phyloP scores from a whole-genome alignment of 2,888 invertebrate species.

The Agonopterix subpropinquella region DNA sequence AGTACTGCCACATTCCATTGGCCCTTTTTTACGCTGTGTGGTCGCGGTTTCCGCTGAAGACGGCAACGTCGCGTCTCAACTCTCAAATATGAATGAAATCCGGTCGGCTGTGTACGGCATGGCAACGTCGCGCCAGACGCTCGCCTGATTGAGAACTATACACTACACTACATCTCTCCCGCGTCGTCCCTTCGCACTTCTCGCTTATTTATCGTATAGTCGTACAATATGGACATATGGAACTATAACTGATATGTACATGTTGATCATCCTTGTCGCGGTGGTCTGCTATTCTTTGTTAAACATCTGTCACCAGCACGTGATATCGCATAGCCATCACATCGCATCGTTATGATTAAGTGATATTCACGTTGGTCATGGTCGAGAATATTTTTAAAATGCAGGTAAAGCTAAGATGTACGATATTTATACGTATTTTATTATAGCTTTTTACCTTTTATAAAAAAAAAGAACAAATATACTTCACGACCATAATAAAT shows the following conservation, averaged over 20 bases:
- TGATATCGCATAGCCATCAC: conserved; percentile 15
- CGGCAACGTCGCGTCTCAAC: conserved; percentile 73
- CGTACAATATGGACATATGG: neutral
- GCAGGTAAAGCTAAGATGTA: neutral
- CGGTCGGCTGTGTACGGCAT: conserved; percentile 61
- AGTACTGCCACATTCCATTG: conserved; percentile 72
- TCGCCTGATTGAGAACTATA: conserved; percentile 66
- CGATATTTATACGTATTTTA: no score
- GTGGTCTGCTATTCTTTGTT: conserved; percentile 33
- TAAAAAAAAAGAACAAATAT: no score
- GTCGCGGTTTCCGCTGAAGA: conserved; percentile 74
- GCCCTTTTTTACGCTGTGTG: conserved; percentile 74
- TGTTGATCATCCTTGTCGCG: conserved; percentile 17
- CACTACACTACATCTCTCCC: conserved; percentile 48
- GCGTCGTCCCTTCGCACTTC: conserved; percentile 46
- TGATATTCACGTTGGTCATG: conserved; percentile 20
- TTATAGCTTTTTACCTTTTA: no score
- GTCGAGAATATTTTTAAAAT: conserved; percentile 8
- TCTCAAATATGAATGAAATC: conserved; percentile 75
- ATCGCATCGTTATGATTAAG: conserved; percentile 10
- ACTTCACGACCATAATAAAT: no score
- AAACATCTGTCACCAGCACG: conserved; percentile 21
- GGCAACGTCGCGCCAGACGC: conserved; percentile 72
- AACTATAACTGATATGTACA: conserved; percentile 2
- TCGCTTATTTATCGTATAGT: conserved; percentile 19